phyloP scores from a whole-genome alignment of 2,797 vertebrate species.

The Botia kubotai region DNA sequence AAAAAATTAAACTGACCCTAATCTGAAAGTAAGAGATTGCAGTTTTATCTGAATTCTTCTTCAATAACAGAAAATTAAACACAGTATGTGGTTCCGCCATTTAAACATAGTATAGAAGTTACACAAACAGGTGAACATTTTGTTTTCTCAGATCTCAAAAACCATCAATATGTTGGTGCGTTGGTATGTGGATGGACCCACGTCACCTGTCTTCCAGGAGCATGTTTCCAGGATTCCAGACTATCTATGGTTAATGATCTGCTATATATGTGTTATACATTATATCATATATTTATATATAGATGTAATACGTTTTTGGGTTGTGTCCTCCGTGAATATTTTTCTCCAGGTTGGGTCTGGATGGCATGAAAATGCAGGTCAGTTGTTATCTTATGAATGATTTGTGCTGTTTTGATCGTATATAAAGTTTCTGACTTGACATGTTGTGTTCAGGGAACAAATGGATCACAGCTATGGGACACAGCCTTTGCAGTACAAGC shows the following conservation, averaged over 20 bases:
- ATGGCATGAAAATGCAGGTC: slow-evolving; percentile 98
- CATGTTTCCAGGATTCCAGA: slow-evolving; percentile 92
- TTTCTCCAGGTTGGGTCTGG: slow-evolving; percentile 87
- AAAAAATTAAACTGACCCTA: not conserved
- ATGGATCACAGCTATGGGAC: slow-evolving; percentile 97
- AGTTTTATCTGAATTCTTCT: not conserved
- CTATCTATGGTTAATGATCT: slow-evolving; percentile 90
- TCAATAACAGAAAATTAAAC: not conserved
- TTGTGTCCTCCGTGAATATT: not conserved
- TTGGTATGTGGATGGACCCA: slow-evolving; percentile 87
- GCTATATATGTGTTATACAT: not conserved
- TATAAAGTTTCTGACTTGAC: not conserved
- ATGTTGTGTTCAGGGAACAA: slow-evolving; percentile 85
- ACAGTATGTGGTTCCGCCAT: not conserved
- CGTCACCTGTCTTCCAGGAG: slow-evolving; percentile 84
- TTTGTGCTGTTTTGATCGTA: not conserved
- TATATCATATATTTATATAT: not conserved
- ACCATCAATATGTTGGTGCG: slow-evolving; percentile 95
- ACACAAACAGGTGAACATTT: not conserved
- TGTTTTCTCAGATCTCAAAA: slow-evolving; percentile 88
- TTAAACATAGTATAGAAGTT: not conserved
- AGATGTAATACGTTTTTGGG: not conserved
- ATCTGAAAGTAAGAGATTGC: too few species aligned
- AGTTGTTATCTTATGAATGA: slow-evolving; percentile 49
- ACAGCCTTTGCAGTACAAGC: slow-evolving; percentile 92